These are phyloP conservation scores for Rhopilema esculentum DNA, from an alignment of 30 jellyfish, hydroid and myxozoan species.

Conservation along the genomic window DNA sequence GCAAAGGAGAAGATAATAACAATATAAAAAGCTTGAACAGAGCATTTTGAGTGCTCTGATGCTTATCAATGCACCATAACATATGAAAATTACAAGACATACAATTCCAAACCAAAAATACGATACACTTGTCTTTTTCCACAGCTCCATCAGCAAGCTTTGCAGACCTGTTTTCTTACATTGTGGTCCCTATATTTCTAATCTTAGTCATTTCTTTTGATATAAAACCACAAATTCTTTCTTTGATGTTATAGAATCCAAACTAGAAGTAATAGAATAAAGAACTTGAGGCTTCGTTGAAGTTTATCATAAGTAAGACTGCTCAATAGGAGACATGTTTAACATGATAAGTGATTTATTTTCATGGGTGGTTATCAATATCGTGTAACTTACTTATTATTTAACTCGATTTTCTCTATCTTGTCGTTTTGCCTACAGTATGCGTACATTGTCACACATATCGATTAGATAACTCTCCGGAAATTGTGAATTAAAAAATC, in stretches of 20 bases:
- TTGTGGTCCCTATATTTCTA: background rate
- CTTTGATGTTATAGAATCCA: background rate
- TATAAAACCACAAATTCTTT: background rate
- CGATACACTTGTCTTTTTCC: too few relatives aligned
- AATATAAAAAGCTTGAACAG: too few relatives aligned
- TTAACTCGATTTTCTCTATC: slow-evolving; percentile 24
- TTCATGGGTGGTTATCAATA: slow-evolving; percentile 67
- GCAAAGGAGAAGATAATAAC: too few relatives aligned
- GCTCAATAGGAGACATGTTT: background rate
- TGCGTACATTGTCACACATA: background rate
- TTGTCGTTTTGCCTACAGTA: slow-evolving; percentile 19
- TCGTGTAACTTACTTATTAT: slow-evolving; percentile 33
- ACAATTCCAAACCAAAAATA: too few relatives aligned
- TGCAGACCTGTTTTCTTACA: background rate
- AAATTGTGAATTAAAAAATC: slow-evolving; percentile 3
- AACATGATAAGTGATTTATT: slow-evolving; percentile 26
- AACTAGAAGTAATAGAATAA: background rate
- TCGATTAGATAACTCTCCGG: slow-evolving; percentile 27
- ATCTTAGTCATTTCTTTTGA: background rate
- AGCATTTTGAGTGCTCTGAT: too few relatives aligned
- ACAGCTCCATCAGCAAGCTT: background rate
- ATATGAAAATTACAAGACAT: too few relatives aligned
- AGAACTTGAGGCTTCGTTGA: background rate
- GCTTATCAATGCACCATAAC: too few relatives aligned
- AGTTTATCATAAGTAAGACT: background rate